These are phyloP conservation scores for Hydrophis major DNA, from an alignment of 2,797 vertebrate genomes.

Conservation along the genomic window DNA sequence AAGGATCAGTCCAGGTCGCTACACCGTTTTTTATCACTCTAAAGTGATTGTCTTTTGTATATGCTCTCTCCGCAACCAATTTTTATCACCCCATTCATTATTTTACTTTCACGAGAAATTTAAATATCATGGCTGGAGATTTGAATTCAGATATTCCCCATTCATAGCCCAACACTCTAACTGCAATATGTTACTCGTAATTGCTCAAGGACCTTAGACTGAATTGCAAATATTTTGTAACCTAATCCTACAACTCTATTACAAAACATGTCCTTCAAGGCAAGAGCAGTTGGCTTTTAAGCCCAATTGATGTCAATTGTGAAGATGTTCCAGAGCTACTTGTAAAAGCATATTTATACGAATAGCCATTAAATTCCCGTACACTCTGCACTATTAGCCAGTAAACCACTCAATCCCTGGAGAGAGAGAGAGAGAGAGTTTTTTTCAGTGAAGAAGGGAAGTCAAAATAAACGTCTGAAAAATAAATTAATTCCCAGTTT, in stretches of 20 bases:
- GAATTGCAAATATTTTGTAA: not conserved
- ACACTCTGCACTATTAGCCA: not conserved
- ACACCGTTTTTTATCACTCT: not conserved
- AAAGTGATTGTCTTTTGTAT: not conserved
- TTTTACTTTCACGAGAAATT: not conserved
- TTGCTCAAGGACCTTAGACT: not conserved
- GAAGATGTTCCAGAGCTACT: not conserved
- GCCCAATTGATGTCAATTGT: not conserved
- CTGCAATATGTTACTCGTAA: not conserved
- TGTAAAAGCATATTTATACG: not conserved
- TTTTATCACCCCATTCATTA: not conserved
- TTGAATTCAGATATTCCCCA: not conserved
- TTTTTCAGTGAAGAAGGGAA: not conserved
- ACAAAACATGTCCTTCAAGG: not conserved
- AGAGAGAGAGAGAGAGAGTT: not conserved
- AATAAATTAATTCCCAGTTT: not conserved
- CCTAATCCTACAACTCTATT: not conserved
- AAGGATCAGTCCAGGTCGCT: not conserved
- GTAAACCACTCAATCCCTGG: not conserved
- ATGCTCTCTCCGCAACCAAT: not conserved
- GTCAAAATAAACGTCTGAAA: not conserved
- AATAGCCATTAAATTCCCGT: not conserved
- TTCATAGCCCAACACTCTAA: not conserved
- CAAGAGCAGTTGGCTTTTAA: not conserved
- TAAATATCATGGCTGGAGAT: not conserved